A percentile compares a stretch with the other conserved stretches of the same genome.
Evolutionary conservation across 2,797 vertebrate genomes (phyloP).

Genomic region (Nannoperca australis): DNA sequence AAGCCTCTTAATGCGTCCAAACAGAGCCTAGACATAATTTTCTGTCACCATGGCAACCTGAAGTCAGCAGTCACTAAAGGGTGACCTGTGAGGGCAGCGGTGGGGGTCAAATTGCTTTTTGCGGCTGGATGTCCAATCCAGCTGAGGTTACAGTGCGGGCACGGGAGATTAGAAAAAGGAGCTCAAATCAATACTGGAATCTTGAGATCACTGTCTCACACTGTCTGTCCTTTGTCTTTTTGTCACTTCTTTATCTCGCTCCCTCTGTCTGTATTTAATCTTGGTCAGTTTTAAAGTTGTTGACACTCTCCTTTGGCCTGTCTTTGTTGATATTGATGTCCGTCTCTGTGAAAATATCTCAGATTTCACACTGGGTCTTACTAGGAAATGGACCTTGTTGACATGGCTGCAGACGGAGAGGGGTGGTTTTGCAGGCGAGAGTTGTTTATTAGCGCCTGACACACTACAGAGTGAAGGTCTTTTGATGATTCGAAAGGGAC

Average conservation of each 20-base stretch:
- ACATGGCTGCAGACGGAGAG: constrained; percentile 13
- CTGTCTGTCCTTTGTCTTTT: constrained; percentile 11
- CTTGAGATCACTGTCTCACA: constrained; percentile 42
- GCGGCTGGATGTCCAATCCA: constrained; percentile 71
- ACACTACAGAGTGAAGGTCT: constrained; percentile 43
- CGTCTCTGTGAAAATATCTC: constrained; percentile 29
- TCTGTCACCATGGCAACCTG: constrained; percentile 79
- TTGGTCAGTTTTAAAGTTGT: neutral
- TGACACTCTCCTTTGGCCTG: neutral
- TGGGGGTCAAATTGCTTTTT: constrained; percentile 82
- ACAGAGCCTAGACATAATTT: constrained; percentile 65
- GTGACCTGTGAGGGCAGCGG: constrained; percentile 75
- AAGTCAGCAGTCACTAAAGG: constrained; percentile 73
- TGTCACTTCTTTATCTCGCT: constrained; percentile 9
- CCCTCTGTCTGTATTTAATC: neutral
- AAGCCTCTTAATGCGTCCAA: constrained; percentile 54
- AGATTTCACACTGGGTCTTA: constrained; percentile 45
- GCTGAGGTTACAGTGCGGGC: constrained; percentile 75
- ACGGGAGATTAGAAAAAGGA: constrained; percentile 63
- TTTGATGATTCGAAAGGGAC: constrained; percentile 49
- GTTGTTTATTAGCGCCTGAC: constrained; percentile 22
- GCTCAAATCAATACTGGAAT: constrained; percentile 73
- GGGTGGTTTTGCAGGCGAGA: constrained; percentile 1
- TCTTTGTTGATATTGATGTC: constrained; percentile 14
- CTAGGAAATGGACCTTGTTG: constrained; percentile 46